Percentiles rank a stretch among this genome's conserved stretches.
Evolutionary conservation across 2,113 vertebrate genomes (phyloP).

Genomic region (Tricholaema leucomelas): DNA sequence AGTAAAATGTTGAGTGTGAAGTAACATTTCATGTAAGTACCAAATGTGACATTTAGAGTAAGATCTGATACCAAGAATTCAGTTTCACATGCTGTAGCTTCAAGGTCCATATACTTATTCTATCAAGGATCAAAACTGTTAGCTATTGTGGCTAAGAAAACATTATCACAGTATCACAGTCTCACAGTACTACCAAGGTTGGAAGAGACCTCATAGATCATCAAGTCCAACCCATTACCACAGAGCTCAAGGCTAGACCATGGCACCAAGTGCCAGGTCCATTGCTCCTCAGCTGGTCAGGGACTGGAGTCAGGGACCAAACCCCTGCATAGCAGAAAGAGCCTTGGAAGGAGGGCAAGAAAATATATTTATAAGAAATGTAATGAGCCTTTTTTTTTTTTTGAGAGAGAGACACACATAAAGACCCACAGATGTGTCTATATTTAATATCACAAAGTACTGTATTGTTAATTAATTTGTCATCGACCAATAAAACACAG

Average conservation of each 20-base stretch:
- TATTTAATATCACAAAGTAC: neutral
- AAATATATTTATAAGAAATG: conserved; percentile 25
- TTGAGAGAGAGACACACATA: neutral
- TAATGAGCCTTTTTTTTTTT: neutral
- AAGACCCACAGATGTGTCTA: neutral
- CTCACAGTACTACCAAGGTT: no score
- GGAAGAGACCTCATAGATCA: no score
- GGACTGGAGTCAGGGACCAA: neutral
- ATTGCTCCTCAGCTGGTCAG: conserved; percentile 19
- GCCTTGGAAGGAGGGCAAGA: neutral
- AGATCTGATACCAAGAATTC: conserved; percentile 46
- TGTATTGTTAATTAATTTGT: neutral
- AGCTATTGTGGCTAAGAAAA: conserved; percentile 39
- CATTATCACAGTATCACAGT: no score
- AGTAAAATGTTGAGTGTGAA: conserved; percentile 29
- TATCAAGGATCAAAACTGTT: conserved; percentile 62
- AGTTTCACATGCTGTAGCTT: conserved; percentile 44
- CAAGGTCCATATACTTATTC: conserved; percentile 29
- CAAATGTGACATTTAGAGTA: conserved; percentile 61
- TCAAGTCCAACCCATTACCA: no score
- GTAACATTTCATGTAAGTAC: conserved; percentile 39
- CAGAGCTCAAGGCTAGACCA: no score
- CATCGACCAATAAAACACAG: neutral
- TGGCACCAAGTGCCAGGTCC: no score
- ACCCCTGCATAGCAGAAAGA: neutral